A percentile compares a stretch with the other conserved stretches of the same genome.
Evolutionary conservation across 2,113 vertebrate species (phyloP).

Genomic region (Rhabdornis inornatus): DNA sequence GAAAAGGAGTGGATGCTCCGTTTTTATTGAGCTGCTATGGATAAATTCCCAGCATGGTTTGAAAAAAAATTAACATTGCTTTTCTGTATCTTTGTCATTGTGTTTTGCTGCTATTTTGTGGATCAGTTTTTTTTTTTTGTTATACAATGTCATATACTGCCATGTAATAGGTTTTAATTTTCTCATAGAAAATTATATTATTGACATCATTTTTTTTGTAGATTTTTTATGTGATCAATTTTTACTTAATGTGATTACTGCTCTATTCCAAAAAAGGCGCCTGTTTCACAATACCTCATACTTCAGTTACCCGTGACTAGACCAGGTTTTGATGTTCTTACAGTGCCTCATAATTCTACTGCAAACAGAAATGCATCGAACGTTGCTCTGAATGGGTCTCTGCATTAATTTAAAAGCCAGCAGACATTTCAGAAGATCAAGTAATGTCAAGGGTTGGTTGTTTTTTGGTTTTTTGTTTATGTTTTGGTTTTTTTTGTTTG

Average conservation of each 20-base stretch:
- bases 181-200: conserved; percentile 95
- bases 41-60: conserved; percentile 86
- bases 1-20: conserved; percentile 78
- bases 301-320: conserved; percentile 84
- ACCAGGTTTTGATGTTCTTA: conserved; percentile 73
- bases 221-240: conserved; percentile 85
- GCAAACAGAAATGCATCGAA: conserved; percentile 71
- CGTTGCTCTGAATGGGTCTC: conserved; percentile 74
- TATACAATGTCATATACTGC: conserved; percentile 91
- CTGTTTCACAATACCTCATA: conserved; percentile 95
- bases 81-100: conserved; percentile 85
- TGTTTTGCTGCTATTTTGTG: conserved; percentile 97
- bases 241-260: conserved; percentile 90
- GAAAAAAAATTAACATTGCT: conserved; percentile 78
- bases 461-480: not conserved
- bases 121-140: conserved; percentile 75
- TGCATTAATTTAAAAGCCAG: conserved; percentile 70
- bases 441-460: not conserved
- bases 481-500: not conserved
- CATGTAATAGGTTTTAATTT: conserved; percentile 90
- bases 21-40: conserved; percentile 91
- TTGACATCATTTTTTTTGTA: conserved; percentile 86
- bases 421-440: conserved; percentile 64
- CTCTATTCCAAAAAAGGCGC: conserved; percentile 94
- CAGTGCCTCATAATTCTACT: conserved; percentile 77